Conservation (phyloP, 2,113 vertebrate genomes). For the Bubo blakistoni region DNA sequence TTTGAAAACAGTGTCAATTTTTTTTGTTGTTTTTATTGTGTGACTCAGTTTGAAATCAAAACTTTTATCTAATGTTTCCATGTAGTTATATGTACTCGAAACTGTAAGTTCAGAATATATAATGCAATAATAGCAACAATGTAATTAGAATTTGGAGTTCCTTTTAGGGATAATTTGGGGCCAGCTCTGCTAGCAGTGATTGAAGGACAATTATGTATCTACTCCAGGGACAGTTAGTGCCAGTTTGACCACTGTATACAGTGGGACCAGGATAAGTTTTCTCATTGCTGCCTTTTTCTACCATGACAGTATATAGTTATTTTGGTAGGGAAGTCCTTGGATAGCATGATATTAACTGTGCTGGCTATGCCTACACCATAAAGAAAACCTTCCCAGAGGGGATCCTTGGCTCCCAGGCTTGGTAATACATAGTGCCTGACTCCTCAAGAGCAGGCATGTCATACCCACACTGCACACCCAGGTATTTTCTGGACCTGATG, state of each 20-base stretch:
- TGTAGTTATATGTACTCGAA: not conserved
- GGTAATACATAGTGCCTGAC: not conserved
- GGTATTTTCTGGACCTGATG: not conserved
- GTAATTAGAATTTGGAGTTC: not conserved
- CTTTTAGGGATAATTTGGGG: not conserved
- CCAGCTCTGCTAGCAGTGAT: not conserved
- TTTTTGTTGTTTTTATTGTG: not conserved
- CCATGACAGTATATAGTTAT: not conserved
- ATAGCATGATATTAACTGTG: not conserved
- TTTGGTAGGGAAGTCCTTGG: not conserved
- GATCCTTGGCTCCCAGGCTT: not conserved
- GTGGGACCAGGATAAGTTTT: not conserved
- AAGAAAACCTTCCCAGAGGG: not conserved
- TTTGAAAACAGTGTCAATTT: not conserved
- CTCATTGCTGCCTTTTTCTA: not conserved
- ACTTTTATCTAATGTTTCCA: not conserved
- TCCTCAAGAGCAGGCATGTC: not conserved
- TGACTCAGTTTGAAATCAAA: not conserved
- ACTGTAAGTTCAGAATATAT: not conserved
- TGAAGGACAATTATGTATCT: not conserved
- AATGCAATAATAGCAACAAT: not conserved
- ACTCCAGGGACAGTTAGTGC: not conserved
- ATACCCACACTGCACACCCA: not conserved
- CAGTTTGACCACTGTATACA: not conserved
- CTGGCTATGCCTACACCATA: not conserved